Conservation (phyloP, 2,888 invertebrate genomes). For the Pheosia tremula region DNA sequence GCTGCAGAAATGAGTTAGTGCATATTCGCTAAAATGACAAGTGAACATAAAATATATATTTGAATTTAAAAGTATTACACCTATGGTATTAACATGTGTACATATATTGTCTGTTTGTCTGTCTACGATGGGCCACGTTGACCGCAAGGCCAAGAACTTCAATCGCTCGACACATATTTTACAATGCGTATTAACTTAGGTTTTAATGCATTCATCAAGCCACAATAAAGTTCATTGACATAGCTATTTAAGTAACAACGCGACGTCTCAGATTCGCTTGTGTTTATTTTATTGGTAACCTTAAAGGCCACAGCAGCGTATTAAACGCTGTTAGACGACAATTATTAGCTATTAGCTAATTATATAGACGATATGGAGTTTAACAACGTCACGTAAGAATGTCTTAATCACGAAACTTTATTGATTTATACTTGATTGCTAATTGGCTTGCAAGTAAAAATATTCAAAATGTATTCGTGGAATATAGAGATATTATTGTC, state of each 20-base stretch:
- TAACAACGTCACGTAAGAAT: not conserved
- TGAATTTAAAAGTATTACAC: not conserved
- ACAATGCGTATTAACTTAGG: constrained; percentile 18
- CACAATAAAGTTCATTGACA: constrained; percentile 68
- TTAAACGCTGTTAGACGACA: not conserved
- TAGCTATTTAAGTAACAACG: constrained; percentile 57
- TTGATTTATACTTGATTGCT: not conserved
- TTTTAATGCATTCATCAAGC: constrained; percentile 43
- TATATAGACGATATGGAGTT: not conserved
- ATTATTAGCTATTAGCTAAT: not conserved
- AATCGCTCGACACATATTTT: constrained; percentile 8
- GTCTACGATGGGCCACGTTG: not conserved
- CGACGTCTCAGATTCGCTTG: constrained; percentile 50
- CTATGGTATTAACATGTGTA: not conserved
- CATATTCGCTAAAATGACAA: constrained; percentile 1
- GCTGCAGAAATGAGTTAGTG: constrained; percentile 1
- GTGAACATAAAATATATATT: not conserved
- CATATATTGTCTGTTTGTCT: not conserved
- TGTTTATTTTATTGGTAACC: constrained; percentile 61
- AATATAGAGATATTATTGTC: not conserved
- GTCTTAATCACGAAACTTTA: not conserved
- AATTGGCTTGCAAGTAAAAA: not conserved
- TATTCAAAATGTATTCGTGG: not conserved
- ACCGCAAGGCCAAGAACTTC: constrained; percentile 2
- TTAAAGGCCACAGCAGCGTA: constrained; percentile 32